Evolutionary conservation across 2,113 vertebrate species (phyloP).

Genomic region (Pao palembangensis): DNA sequence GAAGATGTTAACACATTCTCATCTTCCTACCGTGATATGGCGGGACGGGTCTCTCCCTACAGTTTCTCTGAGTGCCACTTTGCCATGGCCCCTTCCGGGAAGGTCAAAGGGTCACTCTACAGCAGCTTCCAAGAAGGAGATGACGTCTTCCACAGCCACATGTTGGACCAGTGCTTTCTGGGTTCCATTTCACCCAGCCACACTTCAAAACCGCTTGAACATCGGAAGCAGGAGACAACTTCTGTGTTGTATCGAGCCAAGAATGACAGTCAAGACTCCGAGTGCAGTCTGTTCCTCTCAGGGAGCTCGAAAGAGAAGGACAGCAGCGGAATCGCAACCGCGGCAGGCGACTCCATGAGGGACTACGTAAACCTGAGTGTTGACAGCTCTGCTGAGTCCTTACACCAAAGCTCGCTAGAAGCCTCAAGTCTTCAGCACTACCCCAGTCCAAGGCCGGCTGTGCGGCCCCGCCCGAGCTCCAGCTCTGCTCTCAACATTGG

Average conservation of each 20-base stretch:
- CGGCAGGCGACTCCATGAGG: constrained; percentile 65
- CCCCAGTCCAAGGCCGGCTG: constrained; percentile 68
- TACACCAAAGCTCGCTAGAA: constrained; percentile 85
- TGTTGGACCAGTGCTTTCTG: constrained; percentile 81
- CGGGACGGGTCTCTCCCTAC: constrained; percentile 79
- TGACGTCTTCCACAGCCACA: constrained; percentile 79
- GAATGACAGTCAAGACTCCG: constrained; percentile 80
- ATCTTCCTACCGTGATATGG: constrained; percentile 73
- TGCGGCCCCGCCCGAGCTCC: constrained; percentile 65
- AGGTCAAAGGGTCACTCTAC: constrained; percentile 82
- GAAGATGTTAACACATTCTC: constrained; percentile 86
- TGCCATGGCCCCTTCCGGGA: constrained; percentile 68
- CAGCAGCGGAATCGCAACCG: constrained; percentile 37
- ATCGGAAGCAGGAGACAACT: constrained; percentile 76
- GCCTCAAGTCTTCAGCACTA: constrained; percentile 83
- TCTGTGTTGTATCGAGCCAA: constrained; percentile 75
- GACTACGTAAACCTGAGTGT: constrained; percentile 80
- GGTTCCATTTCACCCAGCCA: constrained; percentile 61
- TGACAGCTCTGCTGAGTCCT: constrained; percentile 84
- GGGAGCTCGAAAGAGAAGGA: constrained; percentile 82
- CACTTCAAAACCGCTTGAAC: constrained; percentile 75
- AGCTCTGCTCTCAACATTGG: constrained; percentile 70
- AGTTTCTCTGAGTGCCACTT: constrained; percentile 85
- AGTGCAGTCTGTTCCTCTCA: constrained; percentile 80
- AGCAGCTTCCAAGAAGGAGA: constrained; percentile 89